Evolutionary conservation across 2,797 vertebrate genomes (phyloP).

Genomic region (Pangasius sanitwongsei): DNA sequence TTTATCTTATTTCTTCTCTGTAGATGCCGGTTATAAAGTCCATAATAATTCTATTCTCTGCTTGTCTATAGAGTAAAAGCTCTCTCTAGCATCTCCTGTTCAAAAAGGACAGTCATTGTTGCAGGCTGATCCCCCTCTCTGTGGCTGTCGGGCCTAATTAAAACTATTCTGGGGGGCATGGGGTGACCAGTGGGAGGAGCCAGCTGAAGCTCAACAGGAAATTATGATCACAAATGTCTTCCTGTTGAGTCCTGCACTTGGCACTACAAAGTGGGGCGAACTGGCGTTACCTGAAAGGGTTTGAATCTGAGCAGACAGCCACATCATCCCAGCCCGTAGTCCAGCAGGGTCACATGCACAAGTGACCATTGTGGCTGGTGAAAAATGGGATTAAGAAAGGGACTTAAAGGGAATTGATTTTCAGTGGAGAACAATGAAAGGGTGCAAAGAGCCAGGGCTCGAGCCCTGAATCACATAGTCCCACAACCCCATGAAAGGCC

Average conservation of each 20-base stretch:
- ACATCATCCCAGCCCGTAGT: constrained; percentile 97
- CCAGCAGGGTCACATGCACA: constrained; percentile 97
- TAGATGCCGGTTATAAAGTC: constrained; percentile 72
- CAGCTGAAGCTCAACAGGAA: constrained; percentile 93
- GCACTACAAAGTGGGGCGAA: constrained; percentile 94
- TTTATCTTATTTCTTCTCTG: constrained; percentile 36
- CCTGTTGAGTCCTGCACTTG: constrained; percentile 93
- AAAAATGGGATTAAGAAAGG: constrained; percentile 99
- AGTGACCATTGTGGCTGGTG: constrained; percentile 97
- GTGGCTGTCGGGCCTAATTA: constrained; percentile 99
- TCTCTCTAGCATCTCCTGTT: constrained; percentile 86
- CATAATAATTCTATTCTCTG: constrained; percentile 71
- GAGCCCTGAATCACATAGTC: constrained; percentile 92
- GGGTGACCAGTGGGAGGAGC: constrained; percentile 73
- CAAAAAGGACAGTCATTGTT: constrained; percentile 97
- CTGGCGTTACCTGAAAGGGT: constrained; percentile 95
- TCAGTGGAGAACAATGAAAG: constrained; percentile 97
- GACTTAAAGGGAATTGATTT: constrained; percentile 99
- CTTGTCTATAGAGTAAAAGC: constrained; percentile 78
- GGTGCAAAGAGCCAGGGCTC: constrained; percentile 83
- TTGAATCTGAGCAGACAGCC: constrained; percentile 99
- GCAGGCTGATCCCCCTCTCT: constrained; percentile 93
- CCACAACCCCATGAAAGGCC: constrained; percentile 93
- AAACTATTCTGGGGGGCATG: constrained; percentile 90
- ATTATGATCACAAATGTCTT: constrained; percentile 99